A percentile compares a stretch with the other conserved stretches of the same genome.
phyloP scores from a whole-genome alignment of 2,888 invertebrate species.

The Chymomyza amoena region DNA sequence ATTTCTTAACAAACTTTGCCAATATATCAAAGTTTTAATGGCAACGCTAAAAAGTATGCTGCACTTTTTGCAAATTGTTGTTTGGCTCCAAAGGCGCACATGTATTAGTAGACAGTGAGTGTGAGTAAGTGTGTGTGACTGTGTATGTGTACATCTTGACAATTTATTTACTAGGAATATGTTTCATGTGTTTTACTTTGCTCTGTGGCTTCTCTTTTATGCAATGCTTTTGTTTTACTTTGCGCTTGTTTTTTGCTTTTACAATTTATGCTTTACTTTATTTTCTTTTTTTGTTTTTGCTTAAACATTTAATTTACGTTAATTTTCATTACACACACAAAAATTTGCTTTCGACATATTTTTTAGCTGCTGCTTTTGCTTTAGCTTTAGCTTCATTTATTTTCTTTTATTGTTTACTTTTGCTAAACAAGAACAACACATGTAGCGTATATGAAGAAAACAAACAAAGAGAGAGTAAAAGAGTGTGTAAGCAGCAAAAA shows the following conservation, averaged over 20 bases:
- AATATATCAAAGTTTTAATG: background rate
- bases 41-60: background rate
- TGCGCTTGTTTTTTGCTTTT: slow-evolving; percentile 17
- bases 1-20: background rate
- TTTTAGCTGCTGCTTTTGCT: background rate
- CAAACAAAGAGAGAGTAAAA: background rate
- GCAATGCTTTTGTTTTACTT: background rate
- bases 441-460: background rate
- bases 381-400: slow-evolving; percentile 7
- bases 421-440: slow-evolving; percentile 75
- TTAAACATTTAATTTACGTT: slow-evolving; percentile 27
- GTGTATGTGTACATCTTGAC: slow-evolving; percentile 32
- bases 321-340: slow-evolving; percentile 5
- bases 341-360: background rate
- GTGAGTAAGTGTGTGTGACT: slow-evolving; percentile 19
- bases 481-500: slow-evolving; percentile 60
- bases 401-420: slow-evolving; percentile 44
- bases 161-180: slow-evolving; percentile 61
- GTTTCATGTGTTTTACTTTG: background rate
- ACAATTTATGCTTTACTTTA: slow-evolving; percentile 13
- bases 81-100: background rate
- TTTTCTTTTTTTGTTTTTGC: slow-evolving; percentile 16
- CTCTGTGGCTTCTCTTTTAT: background rate
- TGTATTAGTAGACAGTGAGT: slow-evolving; percentile 4
- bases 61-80: background rate